Evolutionary conservation across 2,113 vertebrate genomes (phyloP).

Genomic region (Cyanoramphus novaezelandiae): DNA sequence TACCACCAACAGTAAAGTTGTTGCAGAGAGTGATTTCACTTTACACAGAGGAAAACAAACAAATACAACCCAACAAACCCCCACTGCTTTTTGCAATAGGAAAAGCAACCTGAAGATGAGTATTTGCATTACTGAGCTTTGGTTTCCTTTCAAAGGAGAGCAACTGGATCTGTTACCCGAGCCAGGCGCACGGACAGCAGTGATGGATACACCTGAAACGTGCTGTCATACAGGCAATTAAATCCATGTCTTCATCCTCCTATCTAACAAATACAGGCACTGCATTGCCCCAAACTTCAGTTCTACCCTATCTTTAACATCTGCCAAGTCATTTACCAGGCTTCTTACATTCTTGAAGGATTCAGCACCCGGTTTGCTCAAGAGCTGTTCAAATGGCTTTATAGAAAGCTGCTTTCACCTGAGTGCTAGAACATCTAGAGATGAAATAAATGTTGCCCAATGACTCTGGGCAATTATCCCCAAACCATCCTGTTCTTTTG

Average conservation of each 20-base stretch:
- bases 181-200: neutral
- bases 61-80: neutral
- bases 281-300: neutral
- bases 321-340: neutral
- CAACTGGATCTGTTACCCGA: neutral
- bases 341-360: neutral
- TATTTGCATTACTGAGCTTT: neutral
- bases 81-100: neutral
- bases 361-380: neutral
- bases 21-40: neutral
- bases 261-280: neutral
- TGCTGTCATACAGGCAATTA: neutral
- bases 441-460: neutral
- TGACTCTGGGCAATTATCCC: neutral
- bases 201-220: neutral
- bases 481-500: neutral
- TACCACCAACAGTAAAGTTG: neutral
- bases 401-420: neutral
- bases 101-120: neutral
- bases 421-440: neutral
- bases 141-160: neutral
- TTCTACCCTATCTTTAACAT: neutral
- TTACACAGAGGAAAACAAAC: neutral
- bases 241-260: neutral
- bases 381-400: neutral